These are phyloP conservation scores for Drosophila auraria DNA, from an alignment of 1,140 invertebrate genomes.

Conservation along the genomic window DNA sequence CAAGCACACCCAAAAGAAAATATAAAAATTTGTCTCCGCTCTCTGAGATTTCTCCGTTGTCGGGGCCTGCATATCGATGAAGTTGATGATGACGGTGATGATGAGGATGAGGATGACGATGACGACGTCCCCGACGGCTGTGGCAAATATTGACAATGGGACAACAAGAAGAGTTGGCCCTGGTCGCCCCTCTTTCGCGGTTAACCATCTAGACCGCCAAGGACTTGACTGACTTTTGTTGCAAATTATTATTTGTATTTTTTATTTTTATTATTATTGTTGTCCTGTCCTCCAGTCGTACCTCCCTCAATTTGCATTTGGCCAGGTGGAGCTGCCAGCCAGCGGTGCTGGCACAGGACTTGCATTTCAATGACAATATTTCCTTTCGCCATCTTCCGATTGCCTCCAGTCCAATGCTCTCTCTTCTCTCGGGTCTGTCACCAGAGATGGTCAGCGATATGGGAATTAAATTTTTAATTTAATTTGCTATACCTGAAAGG, in stretches of 20 bases:
- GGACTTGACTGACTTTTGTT: constrained; percentile 81
- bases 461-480: constrained; percentile 40
- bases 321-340: constrained; percentile 16
- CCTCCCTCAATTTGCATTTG: constrained; percentile 62
- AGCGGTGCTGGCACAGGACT: constrained; percentile 53
- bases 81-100: constrained; percentile 38
- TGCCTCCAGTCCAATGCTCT: constrained; percentile 61
- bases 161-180: constrained; percentile 41
- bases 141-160: constrained; percentile 73
- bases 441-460: constrained; percentile 32
- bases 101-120: constrained; percentile 34
- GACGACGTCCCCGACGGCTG: constrained; percentile 35
- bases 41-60: constrained; percentile 49
- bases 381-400: constrained; percentile 53
- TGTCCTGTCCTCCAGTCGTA: constrained; percentile 2
- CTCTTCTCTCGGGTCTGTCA: background rate
- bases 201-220: constrained; percentile 47
- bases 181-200: constrained; percentile 24
- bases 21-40: constrained; percentile 33
- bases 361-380: constrained; percentile 81
- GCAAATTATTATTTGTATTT: constrained; percentile 73
- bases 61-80: constrained; percentile 65
- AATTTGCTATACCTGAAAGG: constrained; percentile 14
- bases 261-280: constrained; percentile 51
- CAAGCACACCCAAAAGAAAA: constrained; percentile 2